Evolutionary conservation across 2,113 vertebrate species (phyloP).

Genomic region (Platanista minor): DNA sequence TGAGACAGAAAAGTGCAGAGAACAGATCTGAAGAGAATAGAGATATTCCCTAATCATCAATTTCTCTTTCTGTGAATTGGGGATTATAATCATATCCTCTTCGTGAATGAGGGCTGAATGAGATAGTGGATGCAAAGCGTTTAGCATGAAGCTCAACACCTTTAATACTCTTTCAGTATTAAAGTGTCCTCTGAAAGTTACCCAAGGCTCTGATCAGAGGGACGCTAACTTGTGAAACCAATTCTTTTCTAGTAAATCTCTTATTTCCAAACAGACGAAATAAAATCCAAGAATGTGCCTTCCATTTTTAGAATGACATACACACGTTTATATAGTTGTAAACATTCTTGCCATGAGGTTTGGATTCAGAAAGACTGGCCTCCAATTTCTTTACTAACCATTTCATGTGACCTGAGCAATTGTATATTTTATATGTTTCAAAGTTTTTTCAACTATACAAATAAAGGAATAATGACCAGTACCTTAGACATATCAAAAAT

Average conservation of each 20-base stretch:
- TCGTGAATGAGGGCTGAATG: background rate
- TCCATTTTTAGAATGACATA: background rate
- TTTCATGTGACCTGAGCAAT: background rate
- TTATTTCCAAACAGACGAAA: background rate
- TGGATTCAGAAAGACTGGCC: background rate
- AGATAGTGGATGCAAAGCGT: background rate
- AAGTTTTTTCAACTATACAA: background rate
- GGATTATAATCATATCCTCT: background rate
- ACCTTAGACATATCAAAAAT: too few relatives aligned
- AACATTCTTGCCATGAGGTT: background rate
- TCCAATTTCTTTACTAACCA: background rate
- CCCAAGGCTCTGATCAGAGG: background rate
- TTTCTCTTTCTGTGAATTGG: background rate
- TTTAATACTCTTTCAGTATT: background rate
- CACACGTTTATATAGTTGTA: background rate
- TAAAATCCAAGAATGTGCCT: background rate
- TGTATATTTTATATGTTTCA: background rate
- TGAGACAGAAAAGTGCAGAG: background rate
- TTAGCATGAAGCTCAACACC: background rate
- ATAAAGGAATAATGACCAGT: background rate
- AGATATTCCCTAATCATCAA: background rate
- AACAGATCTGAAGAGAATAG: background rate
- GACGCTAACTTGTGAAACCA: background rate
- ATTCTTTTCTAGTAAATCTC: background rate
- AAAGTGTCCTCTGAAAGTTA: background rate